These are phyloP conservation scores for Linepithema humile DNA, from an alignment of 1,140 invertebrate genomes.

Conservation along the genomic window DNA sequence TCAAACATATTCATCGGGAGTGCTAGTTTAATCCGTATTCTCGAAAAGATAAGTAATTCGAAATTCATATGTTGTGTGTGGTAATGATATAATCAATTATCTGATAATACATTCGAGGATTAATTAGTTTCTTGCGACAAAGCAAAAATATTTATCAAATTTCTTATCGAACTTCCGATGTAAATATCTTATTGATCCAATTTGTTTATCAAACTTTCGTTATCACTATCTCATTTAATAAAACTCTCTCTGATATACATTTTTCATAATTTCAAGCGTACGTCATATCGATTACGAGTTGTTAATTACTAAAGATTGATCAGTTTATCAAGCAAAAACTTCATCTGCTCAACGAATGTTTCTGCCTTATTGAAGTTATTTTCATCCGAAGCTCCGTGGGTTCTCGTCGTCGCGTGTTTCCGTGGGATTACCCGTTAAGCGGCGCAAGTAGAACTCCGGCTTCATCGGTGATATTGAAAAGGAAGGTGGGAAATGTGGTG, in stretches of 20 bases:
- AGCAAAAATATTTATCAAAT: not conserved
- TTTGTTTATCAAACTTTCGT: not conserved
- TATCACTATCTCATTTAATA: not conserved
- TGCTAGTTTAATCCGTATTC: not conserved
- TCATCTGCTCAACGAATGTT: constrained; percentile 21
- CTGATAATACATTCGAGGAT: not conserved
- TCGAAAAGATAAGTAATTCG: not conserved
- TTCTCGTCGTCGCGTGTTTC: constrained; percentile 8
- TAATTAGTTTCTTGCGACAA: not conserved
- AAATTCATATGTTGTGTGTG: not conserved
- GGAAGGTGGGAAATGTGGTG: constrained; percentile 51
- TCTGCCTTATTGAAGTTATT: constrained; percentile 49
- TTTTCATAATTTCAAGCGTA: constrained; percentile 12
- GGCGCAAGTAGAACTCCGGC: constrained; percentile 27
- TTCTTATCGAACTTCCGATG: not conserved
- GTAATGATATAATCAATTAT: not conserved
- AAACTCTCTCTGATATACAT: not conserved
- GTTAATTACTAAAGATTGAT: constrained; percentile 46
- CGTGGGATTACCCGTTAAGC: constrained; percentile 61
- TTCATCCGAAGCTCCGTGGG: constrained; percentile 2
- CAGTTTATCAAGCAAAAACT: constrained; percentile 1
- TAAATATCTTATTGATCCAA: too few species aligned
- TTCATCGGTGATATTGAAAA: constrained; percentile 63
- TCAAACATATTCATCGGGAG: not conserved
- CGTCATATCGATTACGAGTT: constrained; percentile 17